These are phyloP conservation scores for Chlamydotis undulata DNA, from an alignment of 2,113 vertebrate species.

Conservation along the genomic window DNA sequence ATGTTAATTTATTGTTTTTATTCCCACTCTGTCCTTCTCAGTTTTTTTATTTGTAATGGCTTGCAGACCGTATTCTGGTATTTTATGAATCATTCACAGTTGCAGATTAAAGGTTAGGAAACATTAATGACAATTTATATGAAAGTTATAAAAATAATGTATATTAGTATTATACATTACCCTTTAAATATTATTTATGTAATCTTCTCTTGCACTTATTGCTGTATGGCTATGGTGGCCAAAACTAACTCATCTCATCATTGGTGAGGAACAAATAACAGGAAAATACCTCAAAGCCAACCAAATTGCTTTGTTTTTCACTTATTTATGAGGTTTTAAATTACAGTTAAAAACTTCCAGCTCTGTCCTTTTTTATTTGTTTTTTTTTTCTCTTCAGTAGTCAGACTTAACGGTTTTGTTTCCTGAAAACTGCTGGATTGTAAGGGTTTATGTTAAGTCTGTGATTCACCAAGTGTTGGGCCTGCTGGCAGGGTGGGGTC, in stretches of 20 bases:
- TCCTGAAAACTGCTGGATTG: not conserved
- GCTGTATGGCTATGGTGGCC: not conserved
- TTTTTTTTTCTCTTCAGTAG: not conserved
- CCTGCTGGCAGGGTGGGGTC: not conserved
- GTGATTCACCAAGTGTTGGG: not conserved
- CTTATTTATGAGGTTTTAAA: conserved; percentile 22
- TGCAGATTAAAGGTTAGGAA: not conserved
- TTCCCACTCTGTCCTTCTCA: not conserved
- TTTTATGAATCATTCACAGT: not conserved
- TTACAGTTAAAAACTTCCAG: not conserved
- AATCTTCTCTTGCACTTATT: not conserved
- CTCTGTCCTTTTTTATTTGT: not conserved
- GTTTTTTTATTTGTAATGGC: not conserved
- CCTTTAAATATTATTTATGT: not conserved
- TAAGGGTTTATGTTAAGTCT: not conserved
- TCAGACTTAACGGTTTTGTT: not conserved
- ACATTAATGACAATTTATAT: not conserved
- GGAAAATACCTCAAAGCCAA: not conserved
- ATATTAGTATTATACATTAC: not conserved
- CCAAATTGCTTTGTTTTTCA: not conserved
- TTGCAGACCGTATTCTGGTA: not conserved
- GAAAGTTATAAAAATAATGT: not conserved
- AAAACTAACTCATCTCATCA: not conserved
- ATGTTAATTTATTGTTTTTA: not conserved
- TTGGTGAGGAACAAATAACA: not conserved